These are phyloP conservation scores for Ambastaia sidthimunki DNA, from an alignment of 2,797 vertebrate genomes.

Conservation along the genomic window DNA sequence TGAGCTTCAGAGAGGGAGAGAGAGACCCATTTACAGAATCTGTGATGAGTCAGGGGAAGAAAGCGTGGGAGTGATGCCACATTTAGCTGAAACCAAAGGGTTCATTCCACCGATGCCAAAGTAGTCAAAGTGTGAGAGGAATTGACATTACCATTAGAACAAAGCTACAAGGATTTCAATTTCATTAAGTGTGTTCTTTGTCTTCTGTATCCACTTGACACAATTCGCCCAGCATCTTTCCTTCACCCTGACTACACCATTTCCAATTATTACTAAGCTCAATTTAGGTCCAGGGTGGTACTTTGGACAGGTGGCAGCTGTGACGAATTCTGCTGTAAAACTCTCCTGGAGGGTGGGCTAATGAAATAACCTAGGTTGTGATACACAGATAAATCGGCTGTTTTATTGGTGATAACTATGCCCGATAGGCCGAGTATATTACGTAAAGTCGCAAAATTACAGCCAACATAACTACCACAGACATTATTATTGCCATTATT, in stretches of 20 bases:
- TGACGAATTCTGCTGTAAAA: background rate
- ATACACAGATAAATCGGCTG: too few species aligned
- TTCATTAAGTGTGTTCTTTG: background rate
- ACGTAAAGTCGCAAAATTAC: background rate
- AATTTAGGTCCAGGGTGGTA: too few species aligned
- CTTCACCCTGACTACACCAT: too few species aligned
- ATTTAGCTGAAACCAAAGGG: background rate
- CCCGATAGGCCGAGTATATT: too few species aligned
- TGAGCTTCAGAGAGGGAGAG: conserved; percentile 19
- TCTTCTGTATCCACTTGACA: background rate
- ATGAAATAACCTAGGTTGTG: too few species aligned
- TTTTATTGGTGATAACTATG: too few species aligned
- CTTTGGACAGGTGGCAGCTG: background rate
- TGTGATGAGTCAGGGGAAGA: conserved; percentile 7
- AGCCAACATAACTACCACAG: too few species aligned
- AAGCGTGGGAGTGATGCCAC: conserved; percentile 3
- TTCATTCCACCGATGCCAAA: background rate
- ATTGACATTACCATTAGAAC: background rate
- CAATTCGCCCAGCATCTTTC: background rate
- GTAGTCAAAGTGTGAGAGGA: background rate
- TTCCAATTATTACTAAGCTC: too few species aligned
- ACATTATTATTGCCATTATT: background rate
- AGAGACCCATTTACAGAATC: background rate
- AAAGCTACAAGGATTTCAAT: background rate
- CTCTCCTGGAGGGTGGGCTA: too few species aligned